Conservation (phyloP, 2,113 vertebrate species). For the Sisor rabdophorus region DNA sequence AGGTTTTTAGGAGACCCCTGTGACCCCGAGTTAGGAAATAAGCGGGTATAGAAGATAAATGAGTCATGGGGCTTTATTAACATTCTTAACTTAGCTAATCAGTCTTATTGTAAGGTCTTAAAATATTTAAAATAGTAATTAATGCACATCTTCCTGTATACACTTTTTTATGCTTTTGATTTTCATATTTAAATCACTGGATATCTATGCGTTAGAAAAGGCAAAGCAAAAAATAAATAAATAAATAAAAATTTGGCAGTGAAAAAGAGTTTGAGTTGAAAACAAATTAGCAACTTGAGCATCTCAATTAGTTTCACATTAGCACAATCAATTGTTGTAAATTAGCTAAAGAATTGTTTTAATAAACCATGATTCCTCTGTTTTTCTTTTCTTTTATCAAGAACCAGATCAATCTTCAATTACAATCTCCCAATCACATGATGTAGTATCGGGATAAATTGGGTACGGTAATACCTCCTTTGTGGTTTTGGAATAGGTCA, state of each 20-base stretch:
- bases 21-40: too few species aligned
- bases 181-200: neutral
- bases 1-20: too few species aligned
- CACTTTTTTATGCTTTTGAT: too few species aligned
- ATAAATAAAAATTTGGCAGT: neutral
- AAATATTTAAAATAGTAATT: neutral
- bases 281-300: slow-evolving; percentile 21
- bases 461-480: slow-evolving; percentile 57
- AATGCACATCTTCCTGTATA: neutral
- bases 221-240: neutral
- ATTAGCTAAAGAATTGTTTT: slow-evolving; percentile 12
- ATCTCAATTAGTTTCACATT: slow-evolving; percentile 30
- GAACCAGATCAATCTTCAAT: slow-evolving; percentile 34
- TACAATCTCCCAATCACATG: slow-evolving; percentile 38
- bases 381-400: slow-evolving; percentile 9
- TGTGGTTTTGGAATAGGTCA: slow-evolving; percentile 62
- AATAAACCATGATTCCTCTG: slow-evolving; percentile 14
- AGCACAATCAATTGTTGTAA: slow-evolving; percentile 22
- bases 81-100: neutral
- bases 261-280: neutral
- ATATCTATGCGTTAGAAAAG: neutral
- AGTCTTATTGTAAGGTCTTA: too few species aligned
- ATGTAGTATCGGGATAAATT: slow-evolving; percentile 63
- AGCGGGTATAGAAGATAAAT: too few species aligned
- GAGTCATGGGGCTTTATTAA: neutral